Evolutionary conservation across 2,797 vertebrate species (phyloP).

Genomic region (Rhyacichthys aspro): DNA sequence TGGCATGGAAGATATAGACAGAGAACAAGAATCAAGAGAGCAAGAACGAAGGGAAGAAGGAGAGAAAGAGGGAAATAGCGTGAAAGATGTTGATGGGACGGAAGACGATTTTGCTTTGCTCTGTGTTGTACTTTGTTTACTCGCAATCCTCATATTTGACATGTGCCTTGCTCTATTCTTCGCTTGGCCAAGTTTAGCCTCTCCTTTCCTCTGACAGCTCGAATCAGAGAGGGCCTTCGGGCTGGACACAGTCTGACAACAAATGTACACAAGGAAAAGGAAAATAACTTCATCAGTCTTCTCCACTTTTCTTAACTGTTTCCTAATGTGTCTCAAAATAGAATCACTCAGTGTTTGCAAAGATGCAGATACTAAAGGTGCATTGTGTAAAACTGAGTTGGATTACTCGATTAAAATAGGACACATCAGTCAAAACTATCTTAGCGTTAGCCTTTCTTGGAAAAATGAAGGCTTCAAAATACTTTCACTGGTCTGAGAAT

Average conservation of each 20-base stretch:
- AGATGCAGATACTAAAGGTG: too few relatives aligned
- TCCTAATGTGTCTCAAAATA: too few relatives aligned
- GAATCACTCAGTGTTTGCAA: too few relatives aligned
- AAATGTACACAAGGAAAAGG: constrained; percentile 39
- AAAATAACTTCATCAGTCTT: constrained; percentile 16
- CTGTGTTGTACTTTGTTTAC: constrained; percentile 77
- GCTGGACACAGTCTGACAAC: constrained; percentile 58
- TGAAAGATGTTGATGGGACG: constrained; percentile 61
- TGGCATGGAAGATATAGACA: constrained; percentile 28
- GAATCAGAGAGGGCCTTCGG: constrained; percentile 60
- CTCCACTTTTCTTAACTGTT: neutral
- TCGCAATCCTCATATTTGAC: constrained; percentile 78
- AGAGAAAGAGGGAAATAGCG: constrained; percentile 41
- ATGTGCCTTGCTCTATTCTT: constrained; percentile 76
- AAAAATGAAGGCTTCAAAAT: too few relatives aligned
- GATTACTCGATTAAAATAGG: too few relatives aligned
- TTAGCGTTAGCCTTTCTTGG: too few relatives aligned
- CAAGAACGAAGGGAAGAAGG: constrained; percentile 21
- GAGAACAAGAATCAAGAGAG: constrained; percentile 29
- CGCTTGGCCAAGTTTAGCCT: constrained; percentile 74
- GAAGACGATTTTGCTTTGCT: constrained; percentile 67
- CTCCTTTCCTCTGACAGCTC: constrained; percentile 67
- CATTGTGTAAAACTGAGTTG: too few relatives aligned
- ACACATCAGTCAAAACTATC: too few relatives aligned
- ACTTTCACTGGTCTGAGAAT: too few relatives aligned